Evolutionary conservation across 2,797 vertebrate genomes (phyloP).

Genomic region (Poeciliopsis gracilis): DNA sequence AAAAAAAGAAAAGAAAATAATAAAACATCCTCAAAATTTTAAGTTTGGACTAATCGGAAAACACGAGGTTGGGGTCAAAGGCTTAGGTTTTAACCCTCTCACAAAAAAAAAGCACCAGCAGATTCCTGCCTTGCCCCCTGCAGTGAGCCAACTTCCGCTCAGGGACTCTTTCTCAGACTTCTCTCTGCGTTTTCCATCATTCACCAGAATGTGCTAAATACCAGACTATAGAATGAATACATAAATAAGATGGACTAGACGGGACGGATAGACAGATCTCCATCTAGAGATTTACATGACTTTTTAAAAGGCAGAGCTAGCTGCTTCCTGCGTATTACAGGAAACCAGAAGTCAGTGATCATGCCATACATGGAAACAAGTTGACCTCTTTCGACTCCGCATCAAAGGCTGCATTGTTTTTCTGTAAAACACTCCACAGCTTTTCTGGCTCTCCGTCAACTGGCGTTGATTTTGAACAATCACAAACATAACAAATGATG

Average conservation of each 20-base stretch:
- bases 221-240: background rate
- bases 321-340: conserved; percentile 20
- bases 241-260: background rate
- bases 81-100: background rate
- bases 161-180: conserved; percentile 6
- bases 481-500: conserved; percentile 26
- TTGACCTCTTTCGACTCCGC: conserved; percentile 59
- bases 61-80: background rate
- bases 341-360: conserved; percentile 58
- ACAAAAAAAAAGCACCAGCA: conserved; percentile 23
- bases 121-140: conserved; percentile 44
- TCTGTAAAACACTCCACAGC: conserved; percentile 46
- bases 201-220: conserved; percentile 46
- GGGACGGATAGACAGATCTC: background rate
- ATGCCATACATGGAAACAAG: conserved; percentile 57
- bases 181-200: conserved; percentile 30
- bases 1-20: background rate
- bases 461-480: conserved; percentile 40
- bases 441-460: conserved; percentile 40
- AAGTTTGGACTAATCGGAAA: conserved; percentile 7
- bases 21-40: conserved; percentile 9
- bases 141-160: conserved; percentile 32
- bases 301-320: too few relatives aligned
- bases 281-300: background rate
- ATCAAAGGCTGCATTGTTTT: conserved; percentile 53